phyloP scores from a whole-genome alignment of 2,113 vertebrate species.

The Morone chrysops region DNA sequence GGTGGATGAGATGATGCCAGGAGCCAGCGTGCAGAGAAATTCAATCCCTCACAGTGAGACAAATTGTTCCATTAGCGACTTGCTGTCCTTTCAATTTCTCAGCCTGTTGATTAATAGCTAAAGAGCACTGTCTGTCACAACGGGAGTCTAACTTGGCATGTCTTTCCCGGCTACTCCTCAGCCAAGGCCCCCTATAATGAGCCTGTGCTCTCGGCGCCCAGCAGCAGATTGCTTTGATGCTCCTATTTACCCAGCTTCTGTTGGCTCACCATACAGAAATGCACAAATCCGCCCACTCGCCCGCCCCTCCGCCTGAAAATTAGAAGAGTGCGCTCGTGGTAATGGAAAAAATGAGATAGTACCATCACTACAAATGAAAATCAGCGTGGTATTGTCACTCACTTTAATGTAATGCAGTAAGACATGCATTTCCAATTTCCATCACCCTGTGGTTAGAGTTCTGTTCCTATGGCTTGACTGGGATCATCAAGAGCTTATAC shows the following conservation, averaged over 20 bases:
- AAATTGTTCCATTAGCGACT: slow-evolving; percentile 74
- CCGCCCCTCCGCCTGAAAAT: slow-evolving; percentile 24
- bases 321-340: slow-evolving; percentile 23
- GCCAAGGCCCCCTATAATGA: slow-evolving; percentile 58
- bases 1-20: slow-evolving; percentile 35
- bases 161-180: slow-evolving; percentile 45
- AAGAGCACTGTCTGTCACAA: slow-evolving; percentile 70
- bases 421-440: slow-evolving; percentile 51
- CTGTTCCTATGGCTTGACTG: slow-evolving; percentile 7
- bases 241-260: slow-evolving; percentile 61
- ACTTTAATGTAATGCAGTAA: slow-evolving; percentile 42
- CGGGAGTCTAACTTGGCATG: slow-evolving; percentile 61
- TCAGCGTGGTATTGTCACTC: slow-evolving; percentile 57
- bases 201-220: slow-evolving; percentile 33
- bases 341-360: slow-evolving; percentile 49
- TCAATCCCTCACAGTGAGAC: slow-evolving; percentile 68
- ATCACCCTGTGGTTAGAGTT: slow-evolving; percentile 20
- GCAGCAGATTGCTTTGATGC: slow-evolving; percentile 68
- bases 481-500: slow-evolving; percentile 47
- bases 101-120: slow-evolving; percentile 74
- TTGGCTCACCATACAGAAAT: slow-evolving; percentile 23
- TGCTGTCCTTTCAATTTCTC: slow-evolving; percentile 70
- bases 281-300: slow-evolving; percentile 25
- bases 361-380: slow-evolving; percentile 52
- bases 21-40: slow-evolving; percentile 38